These are phyloP conservation scores for Lytechinus pictus DNA, from an alignment of 35 echinoderm and acorn worm genomes.

Conservation along the genomic window DNA sequence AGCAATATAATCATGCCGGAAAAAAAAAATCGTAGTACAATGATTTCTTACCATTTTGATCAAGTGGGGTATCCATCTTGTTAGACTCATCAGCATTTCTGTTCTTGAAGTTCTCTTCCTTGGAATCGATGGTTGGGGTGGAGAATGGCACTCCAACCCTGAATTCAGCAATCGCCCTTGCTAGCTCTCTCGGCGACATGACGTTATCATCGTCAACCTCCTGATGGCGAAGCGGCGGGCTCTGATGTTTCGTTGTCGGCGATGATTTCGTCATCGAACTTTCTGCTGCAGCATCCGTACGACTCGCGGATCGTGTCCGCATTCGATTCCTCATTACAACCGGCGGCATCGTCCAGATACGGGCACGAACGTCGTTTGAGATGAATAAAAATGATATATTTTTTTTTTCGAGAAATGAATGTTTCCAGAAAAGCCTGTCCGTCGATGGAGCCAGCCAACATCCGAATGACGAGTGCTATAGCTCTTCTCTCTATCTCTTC, in stretches of 20 bases:
- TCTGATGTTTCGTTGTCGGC: background rate
- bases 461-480: background rate
- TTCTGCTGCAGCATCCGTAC: background rate
- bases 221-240: background rate
- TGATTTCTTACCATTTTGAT: background rate
- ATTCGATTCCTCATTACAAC: background rate
- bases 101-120: background rate
- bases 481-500: background rate
- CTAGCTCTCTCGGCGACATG: background rate
- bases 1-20: no score
- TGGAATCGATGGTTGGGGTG: background rate
- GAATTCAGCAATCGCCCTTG: constrained; percentile 10
- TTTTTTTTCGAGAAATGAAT: background rate
- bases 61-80: background rate
- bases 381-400: background rate
- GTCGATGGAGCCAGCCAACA: background rate
- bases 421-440: background rate
- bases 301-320: background rate
- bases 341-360: background rate
- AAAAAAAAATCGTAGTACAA: no score
- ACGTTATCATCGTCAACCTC: background rate
- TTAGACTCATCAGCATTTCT: background rate
- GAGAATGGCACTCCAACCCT: background rate
- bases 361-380: background rate
- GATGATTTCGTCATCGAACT: background rate